Percentiles rank a stretch among this genome's conserved stretches.
Evolutionary conservation across 2,113 vertebrate genomes (phyloP).

Genomic region (Tyrannus savana): DNA sequence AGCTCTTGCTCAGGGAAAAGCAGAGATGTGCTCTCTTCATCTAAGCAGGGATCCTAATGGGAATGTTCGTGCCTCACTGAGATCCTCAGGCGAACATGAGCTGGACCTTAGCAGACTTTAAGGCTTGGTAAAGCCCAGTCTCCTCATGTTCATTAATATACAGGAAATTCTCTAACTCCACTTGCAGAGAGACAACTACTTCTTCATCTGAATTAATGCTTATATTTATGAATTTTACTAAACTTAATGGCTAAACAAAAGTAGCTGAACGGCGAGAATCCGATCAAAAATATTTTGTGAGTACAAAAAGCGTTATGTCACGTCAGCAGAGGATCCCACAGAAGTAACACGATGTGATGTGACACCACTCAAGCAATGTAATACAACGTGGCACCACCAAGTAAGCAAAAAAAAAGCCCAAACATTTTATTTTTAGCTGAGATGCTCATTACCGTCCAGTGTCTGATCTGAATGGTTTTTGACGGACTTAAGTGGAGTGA

Average conservation of each 20-base stretch:
- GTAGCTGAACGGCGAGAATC: not conserved
- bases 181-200: not conserved
- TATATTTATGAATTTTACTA: constrained; percentile 4
- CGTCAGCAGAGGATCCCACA: constrained; percentile 44
- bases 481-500: constrained; percentile 52
- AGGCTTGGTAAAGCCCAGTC: not conserved
- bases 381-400: constrained; percentile 66
- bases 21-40: not conserved
- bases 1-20: not conserved
- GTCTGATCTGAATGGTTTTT: constrained; percentile 60
- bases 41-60: not conserved
- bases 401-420: constrained; percentile 65
- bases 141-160: not conserved
- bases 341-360: constrained; percentile 26
- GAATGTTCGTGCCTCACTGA: not conserved
- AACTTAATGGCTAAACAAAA: not conserved
- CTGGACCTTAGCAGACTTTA: not conserved
- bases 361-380: constrained; percentile 64
- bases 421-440: constrained; percentile 70
- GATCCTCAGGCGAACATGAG: not conserved
- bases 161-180: not conserved
- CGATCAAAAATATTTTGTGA: constrained; percentile 38
- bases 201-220: not conserved
- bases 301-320: constrained; percentile 51
- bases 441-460: constrained; percentile 57